These are phyloP conservation scores for Chamaea fasciata DNA, from an alignment of 2,113 vertebrate genomes.

Conservation along the genomic window DNA sequence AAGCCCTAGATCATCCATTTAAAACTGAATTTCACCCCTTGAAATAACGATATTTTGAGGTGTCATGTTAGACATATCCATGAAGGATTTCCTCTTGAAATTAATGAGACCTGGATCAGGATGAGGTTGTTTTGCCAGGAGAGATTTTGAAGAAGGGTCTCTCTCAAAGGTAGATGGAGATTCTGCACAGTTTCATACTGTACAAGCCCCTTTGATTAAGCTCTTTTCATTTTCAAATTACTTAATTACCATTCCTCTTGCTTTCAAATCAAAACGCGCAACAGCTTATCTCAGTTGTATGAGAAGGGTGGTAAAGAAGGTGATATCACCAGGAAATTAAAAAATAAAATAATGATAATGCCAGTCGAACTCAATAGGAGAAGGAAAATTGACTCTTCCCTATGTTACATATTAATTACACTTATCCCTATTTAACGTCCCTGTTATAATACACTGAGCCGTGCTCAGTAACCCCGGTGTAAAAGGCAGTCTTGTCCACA, in stretches of 20 bases:
- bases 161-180: background rate
- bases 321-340: slow-evolving; percentile 56
- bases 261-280: slow-evolving; percentile 41
- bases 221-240: slow-evolving; percentile 53
- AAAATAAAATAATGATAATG: slow-evolving; percentile 51
- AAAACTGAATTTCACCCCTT: background rate
- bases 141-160: background rate
- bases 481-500: background rate
- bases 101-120: background rate
- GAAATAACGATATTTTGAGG: background rate
- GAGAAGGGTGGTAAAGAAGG: background rate
- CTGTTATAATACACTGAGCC: background rate
- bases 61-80: background rate
- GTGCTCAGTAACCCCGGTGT: background rate
- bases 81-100: background rate
- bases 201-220: slow-evolving; percentile 31
- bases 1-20: background rate
- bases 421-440: background rate
- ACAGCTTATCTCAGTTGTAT: slow-evolving; percentile 48
- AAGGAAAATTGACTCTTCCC: slow-evolving; percentile 46
- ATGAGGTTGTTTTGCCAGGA: background rate
- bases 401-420: slow-evolving; percentile 53
- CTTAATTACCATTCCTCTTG: slow-evolving; percentile 45
- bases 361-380: background rate
- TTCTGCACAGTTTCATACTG: background rate